A percentile compares a stretch with the other conserved stretches of the same genome.
Evolutionary conservation across 2,888 invertebrate species (phyloP).

Genomic region (Pandemis heparana): DNA sequence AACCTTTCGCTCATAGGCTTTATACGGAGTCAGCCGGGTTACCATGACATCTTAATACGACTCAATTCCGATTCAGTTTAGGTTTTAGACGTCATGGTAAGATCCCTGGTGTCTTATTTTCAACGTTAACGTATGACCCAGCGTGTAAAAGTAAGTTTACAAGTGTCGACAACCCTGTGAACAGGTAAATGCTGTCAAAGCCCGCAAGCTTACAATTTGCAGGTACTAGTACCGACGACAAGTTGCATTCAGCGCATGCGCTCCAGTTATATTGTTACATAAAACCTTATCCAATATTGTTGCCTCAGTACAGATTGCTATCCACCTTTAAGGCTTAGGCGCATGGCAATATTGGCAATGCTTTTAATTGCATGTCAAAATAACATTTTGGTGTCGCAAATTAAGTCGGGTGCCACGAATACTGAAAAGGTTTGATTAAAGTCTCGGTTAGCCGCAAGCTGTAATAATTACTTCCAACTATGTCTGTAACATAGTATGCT

Average conservation of each 20-base stretch:
- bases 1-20: too few relatives aligned
- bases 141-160: neutral
- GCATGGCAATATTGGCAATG: slow-evolving; percentile 6
- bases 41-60: too few relatives aligned
- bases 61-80: too few relatives aligned
- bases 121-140: too few relatives aligned
- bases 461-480: neutral
- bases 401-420: slow-evolving; percentile 22
- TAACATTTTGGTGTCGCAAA: slow-evolving; percentile 30
- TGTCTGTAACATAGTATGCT: neutral
- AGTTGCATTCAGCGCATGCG: slow-evolving; percentile 48
- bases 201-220: slow-evolving; percentile 12
- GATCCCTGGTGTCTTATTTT: too few relatives aligned
- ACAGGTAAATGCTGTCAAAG: slow-evolving; percentile 23
- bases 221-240: slow-evolving; percentile 28
- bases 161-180: slow-evolving; percentile 8
- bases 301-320: slow-evolving; percentile 51
- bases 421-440: slow-evolving; percentile 13
- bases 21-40: too few relatives aligned
- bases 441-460: neutral
- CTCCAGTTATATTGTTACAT: slow-evolving; percentile 72
- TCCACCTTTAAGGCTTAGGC: slow-evolving; percentile 23
- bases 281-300: slow-evolving; percentile 67
- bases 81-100: too few relatives aligned
- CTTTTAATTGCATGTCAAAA: slow-evolving; percentile 23